Evolutionary conservation across 2,888 invertebrate species (phyloP).

Genomic region (Hypercompe scribonia): DNA sequence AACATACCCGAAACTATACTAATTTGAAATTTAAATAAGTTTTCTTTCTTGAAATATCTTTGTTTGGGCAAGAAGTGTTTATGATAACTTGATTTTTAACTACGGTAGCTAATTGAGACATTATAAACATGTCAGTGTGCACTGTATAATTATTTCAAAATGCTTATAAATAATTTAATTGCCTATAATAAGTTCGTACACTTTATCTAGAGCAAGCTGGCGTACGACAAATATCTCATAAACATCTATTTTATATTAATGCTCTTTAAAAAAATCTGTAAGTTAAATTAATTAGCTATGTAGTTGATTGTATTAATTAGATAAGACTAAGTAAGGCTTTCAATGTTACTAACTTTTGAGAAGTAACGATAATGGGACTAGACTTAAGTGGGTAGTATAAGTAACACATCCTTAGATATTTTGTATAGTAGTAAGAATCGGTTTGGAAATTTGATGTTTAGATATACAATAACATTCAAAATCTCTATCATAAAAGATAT

Average conservation of each 20-base stretch:
- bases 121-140: background rate
- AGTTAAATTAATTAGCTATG: background rate
- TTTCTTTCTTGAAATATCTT: conserved; percentile 28
- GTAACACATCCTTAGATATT: background rate
- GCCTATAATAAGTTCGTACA: background rate
- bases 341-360: background rate
- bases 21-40: conserved; percentile 39
- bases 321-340: background rate
- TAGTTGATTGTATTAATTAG: background rate
- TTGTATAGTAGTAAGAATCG: background rate
- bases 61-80: conserved; percentile 26
- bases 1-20: conserved; percentile 47
- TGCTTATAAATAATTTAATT: background rate
- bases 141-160: background rate
- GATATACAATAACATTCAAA: background rate
- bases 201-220: background rate
- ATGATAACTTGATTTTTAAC: conserved; percentile 10
- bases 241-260: background rate
- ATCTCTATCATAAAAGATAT: background rate
- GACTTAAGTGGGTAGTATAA: background rate
- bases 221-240: background rate
- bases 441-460: background rate
- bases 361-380: background rate
- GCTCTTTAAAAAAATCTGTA: background rate
- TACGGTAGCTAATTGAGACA: conserved; percentile 14